Evolutionary conservation across 2,113 vertebrate genomes (phyloP).

Genomic region (Leptodactylus fuscus): DNA sequence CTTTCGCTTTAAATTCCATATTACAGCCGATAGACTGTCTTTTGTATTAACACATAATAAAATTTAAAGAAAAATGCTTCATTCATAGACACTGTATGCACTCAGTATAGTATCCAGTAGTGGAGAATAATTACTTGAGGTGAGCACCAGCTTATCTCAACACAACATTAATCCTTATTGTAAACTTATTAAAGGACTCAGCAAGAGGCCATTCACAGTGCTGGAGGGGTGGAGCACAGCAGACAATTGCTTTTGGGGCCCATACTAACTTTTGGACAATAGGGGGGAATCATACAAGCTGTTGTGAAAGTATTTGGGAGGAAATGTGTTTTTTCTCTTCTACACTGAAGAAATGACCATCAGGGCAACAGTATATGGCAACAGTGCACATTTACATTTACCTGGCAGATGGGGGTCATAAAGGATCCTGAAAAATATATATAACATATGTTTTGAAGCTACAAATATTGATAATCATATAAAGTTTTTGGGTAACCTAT

Average conservation of each 20-base stretch:
- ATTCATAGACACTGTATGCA: neutral
- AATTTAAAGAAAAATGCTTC: neutral
- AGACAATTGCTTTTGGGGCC: neutral
- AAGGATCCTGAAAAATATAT: neutral
- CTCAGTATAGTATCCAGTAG: neutral
- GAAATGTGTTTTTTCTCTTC: neutral
- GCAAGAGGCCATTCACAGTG: slow-evolving; percentile 30
- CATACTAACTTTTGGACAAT: neutral
- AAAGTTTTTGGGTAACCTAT: neutral
- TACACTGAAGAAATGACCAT: neutral
- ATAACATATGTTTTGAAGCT: neutral
- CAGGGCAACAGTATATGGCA: too few species aligned
- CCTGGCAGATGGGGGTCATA: neutral
- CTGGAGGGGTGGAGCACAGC: neutral
- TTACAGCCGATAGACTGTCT: neutral
- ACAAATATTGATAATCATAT: neutral
- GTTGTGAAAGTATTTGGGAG: neutral
- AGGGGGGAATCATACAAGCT: neutral
- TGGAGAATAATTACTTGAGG: neutral
- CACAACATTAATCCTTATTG: slow-evolving; percentile 16
- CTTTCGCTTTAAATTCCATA: neutral
- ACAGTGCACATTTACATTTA: neutral
- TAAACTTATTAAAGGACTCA: slow-evolving; percentile 31
- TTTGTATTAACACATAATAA: neutral
- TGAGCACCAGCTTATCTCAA: slow-evolving; percentile 1